Evolutionary conservation across 1,140 invertebrate genomes (phyloP), one percentile per base, ranked within the genome.

Genomic region (Lepidurus packardi): DNA sequence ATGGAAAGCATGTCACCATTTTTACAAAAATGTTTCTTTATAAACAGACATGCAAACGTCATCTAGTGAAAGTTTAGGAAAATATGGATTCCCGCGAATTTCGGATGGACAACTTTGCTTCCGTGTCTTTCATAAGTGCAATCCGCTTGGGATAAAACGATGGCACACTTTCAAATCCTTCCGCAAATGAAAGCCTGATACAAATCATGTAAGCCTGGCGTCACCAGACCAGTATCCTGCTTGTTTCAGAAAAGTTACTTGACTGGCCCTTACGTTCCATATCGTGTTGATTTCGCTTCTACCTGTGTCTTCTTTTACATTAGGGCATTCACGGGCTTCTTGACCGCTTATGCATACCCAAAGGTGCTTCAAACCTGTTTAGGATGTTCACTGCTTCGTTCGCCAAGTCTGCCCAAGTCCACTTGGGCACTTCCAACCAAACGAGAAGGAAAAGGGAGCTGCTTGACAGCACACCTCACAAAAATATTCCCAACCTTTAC

Each of bases 291-390:
- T 65, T 21, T 16, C 16, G 53, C n/a, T 65, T 65, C 10, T 65
- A 13, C 53, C 53, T 65, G 21, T 65, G 16, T 21, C 21, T 65
- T 21, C 9, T 21, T 65, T 65, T 65, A 65, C 13, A n/a, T 16
- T 65, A 7, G 53, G 53, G 21, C 53, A 65, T 65, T 65, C 53
- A 65, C 53, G 53, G 53, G 53, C 53, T 65, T 65, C 53, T 65
- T 65, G 7, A 7, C 53, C 21, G 53, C 53, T 65, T 65, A 65
- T 65, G 53, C 53, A 65, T 65, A 65, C 53, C 53, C 53, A 16
- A 65, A 65, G 53, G 53, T 65, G 53, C 21, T 65, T 65, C 21
- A 65, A 65, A 65, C 53, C 53, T 65, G 53, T 65, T 65, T 65
- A 16, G 6, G 9, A 65, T 65, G 16, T 21, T 13, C 53, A 7